A percentile compares a stretch with the other conserved stretches of the same genome.
Conservation (phyloP, 2,113 vertebrate species). For the Smithornis capensis region DNA sequence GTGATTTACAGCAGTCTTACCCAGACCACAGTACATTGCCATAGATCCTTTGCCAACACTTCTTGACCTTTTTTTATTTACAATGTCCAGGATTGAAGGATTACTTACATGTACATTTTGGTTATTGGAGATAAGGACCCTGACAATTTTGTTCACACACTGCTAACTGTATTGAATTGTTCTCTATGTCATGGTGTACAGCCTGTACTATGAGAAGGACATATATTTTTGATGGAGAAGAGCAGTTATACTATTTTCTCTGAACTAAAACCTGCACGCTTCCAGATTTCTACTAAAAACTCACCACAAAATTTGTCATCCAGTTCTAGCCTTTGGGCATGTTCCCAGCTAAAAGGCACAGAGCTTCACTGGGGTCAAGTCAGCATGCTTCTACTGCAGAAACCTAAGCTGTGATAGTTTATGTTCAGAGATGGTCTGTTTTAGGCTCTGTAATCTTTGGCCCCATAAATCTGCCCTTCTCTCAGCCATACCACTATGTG, state of each 20-base stretch:
- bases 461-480: neutral
- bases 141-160: slow-evolving; percentile 1
- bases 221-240: neutral
- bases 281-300: neutral
- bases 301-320: neutral
- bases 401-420: neutral
- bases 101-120: neutral
- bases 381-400: neutral
- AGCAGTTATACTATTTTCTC: neutral
- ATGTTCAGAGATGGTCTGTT: neutral
- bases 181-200: neutral
- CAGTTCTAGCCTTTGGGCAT: neutral
- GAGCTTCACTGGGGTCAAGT: neutral
- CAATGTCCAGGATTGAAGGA: neutral
- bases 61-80: slow-evolving; percentile 35
- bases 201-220: neutral
- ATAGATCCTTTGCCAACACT: neutral
- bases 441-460: neutral
- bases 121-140: slow-evolving; percentile 16
- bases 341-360: neutral
- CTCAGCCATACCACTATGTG: neutral
- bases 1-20: slow-evolving; percentile 19
- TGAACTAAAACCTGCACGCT: neutral
- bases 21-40: neutral
- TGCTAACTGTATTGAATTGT: slow-evolving; percentile 32